Conservation (phyloP, 2,888 invertebrate species). For the Agrilus biguttatus region DNA sequence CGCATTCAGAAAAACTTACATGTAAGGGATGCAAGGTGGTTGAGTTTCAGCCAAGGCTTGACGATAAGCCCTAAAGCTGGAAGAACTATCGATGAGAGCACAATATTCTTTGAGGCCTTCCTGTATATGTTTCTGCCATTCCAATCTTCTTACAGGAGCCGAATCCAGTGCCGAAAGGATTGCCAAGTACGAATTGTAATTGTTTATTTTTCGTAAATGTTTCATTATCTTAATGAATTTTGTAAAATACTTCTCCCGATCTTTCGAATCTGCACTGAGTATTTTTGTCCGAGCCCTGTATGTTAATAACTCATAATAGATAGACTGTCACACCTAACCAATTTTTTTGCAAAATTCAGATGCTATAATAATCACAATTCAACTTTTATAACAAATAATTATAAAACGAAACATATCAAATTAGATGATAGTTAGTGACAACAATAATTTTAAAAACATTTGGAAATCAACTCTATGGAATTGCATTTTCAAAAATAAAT, state of each 20-base stretch:
- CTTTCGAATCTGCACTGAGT: constrained; percentile 85
- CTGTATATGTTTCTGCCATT: constrained; percentile 83
- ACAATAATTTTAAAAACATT: too few relatives aligned
- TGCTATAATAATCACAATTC: background rate
- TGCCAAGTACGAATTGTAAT: constrained; percentile 97
- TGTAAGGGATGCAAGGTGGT: constrained; percentile 98
- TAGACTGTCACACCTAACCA: background rate
- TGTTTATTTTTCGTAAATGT: constrained; percentile 90
- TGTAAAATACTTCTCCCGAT: constrained; percentile 85
- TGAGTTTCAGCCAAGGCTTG: constrained; percentile 87
- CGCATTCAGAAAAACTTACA: constrained; percentile 49
- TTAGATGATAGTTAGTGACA: too few relatives aligned
- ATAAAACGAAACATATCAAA: too few relatives aligned
- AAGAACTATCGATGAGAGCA: constrained; percentile 93
- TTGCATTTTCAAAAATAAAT: background rate
- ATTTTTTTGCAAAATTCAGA: background rate
- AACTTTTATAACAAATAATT: too few relatives aligned
- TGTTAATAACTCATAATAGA: constrained; percentile 5
- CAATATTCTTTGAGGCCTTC: constrained; percentile 91
- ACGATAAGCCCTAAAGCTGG: constrained; percentile 93
- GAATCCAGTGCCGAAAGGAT: constrained; percentile 93
- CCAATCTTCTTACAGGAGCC: constrained; percentile 81
- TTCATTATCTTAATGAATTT: constrained; percentile 99
- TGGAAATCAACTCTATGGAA: too few relatives aligned
- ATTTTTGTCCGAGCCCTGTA: constrained; percentile 78